These are phyloP conservation scores for Nebria ingens DNA, from an alignment of 1,140 invertebrate species.

Conservation along the genomic window DNA sequence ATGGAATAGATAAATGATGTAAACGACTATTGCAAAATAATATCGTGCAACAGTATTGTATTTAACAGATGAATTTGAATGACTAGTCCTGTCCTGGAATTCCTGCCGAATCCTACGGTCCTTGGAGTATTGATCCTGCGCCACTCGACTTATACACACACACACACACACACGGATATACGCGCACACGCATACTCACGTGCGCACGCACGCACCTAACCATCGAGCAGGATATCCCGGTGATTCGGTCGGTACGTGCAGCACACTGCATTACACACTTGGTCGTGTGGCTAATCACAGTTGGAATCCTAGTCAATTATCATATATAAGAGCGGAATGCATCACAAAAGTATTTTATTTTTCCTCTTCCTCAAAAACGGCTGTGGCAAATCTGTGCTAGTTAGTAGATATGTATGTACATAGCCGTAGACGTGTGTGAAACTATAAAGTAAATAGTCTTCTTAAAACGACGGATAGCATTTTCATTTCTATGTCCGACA, in stretches of 20 bases:
- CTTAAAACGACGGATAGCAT: too few species aligned
- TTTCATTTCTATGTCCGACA: too few species aligned
- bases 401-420: background rate
- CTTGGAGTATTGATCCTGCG: background rate
- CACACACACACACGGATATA: background rate
- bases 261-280: background rate
- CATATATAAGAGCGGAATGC: background rate
- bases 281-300: too few species aligned
- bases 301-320: background rate
- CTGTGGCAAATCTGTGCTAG: background rate
- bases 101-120: background rate
- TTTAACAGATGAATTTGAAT: too few species aligned
- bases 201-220: background rate
- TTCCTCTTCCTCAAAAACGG: background rate
- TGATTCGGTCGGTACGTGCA: background rate
- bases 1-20: too few species aligned
- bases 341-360: background rate
- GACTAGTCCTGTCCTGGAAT: background rate
- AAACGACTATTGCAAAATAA: too few species aligned
- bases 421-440: background rate
- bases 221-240: background rate
- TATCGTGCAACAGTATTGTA: too few species aligned
- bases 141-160: background rate
- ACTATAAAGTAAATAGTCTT: slow-evolving; percentile 1
- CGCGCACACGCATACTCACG: background rate